Evolutionary conservation across 2,888 invertebrate genomes (phyloP), one percentile per base, ranked within the genome.

Genomic region (Oscheius sp.): DNA sequence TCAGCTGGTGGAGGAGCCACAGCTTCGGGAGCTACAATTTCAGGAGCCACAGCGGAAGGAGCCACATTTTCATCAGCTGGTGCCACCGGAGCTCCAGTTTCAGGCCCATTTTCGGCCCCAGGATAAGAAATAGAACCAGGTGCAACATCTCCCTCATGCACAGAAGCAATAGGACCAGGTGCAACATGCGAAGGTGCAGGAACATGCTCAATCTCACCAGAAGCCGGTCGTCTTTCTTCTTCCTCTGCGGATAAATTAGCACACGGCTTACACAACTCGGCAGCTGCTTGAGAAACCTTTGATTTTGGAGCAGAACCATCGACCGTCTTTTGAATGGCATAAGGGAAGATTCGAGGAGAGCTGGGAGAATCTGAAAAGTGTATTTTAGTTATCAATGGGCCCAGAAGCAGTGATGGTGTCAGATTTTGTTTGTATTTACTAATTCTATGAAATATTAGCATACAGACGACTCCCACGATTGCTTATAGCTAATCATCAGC

Each of bases 251-350:
- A 9, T 35, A 23, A 13, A 43, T 66, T 66, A 53, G 27, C 69
- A 45, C 55, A 69, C 7, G 69, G 55, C 7, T 18, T 9, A 52
- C 55, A 56, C 16, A 35, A 3, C 45, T 69, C 69, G 7, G 43
- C 55, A n/a, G 41, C 16, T 5, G 53, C 55, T 13, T 53, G 52
- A 23, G 41, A 16, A 12, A 21, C 43, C 55, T 55, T 56, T 23
- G 69, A 55, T 25, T 69, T 56, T 16, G 55, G 55, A 13, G 69
- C 69, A 9, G 55, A 53, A 23, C 69, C 69, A 35, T 53, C 55
- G 2, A 53, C 27, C 12, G 21, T 35, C 18, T 55, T 35, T 13
- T 53, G 45, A 2, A 56, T n/a, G n/a, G 56, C 41, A 41, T 69
- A 56, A 55, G 55, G 55, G 21, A 56, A 69, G 55, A 49, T 18